These are phyloP conservation scores for Zaprionus capensis DNA, from an alignment of 1,140 invertebrate genomes.

Conservation along the genomic window DNA sequence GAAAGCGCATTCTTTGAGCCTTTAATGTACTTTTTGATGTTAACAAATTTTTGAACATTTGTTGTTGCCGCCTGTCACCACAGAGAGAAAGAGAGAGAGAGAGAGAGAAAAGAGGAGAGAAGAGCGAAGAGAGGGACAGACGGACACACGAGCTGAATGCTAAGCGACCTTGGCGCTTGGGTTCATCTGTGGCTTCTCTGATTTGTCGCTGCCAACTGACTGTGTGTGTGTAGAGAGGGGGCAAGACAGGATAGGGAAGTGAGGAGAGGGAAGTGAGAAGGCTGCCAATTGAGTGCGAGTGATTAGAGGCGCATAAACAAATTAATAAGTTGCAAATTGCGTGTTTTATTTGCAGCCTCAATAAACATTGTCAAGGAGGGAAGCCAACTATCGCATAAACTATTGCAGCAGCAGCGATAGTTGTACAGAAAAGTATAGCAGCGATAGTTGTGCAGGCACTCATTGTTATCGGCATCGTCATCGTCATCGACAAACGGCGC, in stretches of 20 bases:
- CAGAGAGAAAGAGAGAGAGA: neutral
- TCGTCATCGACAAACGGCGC: slow-evolving; percentile 56
- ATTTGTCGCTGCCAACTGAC: slow-evolving; percentile 9
- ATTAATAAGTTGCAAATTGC: slow-evolving; percentile 54
- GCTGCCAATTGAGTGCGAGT: slow-evolving; percentile 56
- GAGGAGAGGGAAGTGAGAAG: neutral
- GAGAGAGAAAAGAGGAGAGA: neutral
- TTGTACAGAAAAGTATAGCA: neutral
- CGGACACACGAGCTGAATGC: slow-evolving; percentile 62
- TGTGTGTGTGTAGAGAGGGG: neutral
- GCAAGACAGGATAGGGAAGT: too few species aligned
- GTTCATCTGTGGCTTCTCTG: slow-evolving; percentile 50
- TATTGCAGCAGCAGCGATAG: neutral
- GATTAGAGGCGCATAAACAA: slow-evolving; percentile 74
- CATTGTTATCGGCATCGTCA: neutral
- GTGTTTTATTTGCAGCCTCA: neutral
- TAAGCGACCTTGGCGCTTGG: slow-evolving; percentile 37
- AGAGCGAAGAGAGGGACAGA: neutral
- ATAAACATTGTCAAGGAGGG: too few species aligned
- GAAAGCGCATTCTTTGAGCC: slow-evolving; percentile 81
- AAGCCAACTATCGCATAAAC: neutral
- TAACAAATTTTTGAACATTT: slow-evolving; percentile 83
- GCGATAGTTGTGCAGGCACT: neutral
- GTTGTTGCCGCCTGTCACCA: slow-evolving; percentile 65
- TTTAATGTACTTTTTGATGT: slow-evolving; percentile 83